phyloP scores from a whole-genome alignment of 2,797 vertebrate genomes.

The Arrhamphus sclerolepis region DNA sequence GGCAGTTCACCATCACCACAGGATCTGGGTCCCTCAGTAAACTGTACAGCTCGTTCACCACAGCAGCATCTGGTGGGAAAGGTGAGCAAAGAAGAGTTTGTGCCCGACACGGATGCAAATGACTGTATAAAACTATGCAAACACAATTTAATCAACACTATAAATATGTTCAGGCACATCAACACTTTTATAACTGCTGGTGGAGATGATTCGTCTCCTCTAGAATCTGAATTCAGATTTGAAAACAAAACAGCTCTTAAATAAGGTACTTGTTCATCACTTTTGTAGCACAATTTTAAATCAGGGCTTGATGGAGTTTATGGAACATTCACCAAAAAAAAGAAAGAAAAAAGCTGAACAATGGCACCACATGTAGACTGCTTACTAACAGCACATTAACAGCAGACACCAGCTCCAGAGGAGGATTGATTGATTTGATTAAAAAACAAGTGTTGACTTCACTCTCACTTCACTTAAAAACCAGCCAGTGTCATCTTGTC shows the following conservation, averaged over 20 bases:
- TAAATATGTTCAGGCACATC: too few relatives aligned
- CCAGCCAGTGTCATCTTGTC: too few relatives aligned
- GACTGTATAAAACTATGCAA: too few relatives aligned
- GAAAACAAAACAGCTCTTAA: background rate
- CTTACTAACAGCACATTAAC: too few relatives aligned
- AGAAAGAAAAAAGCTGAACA: too few relatives aligned
- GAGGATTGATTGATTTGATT: too few relatives aligned
- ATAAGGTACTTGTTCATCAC: background rate
- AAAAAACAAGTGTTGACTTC: too few relatives aligned
- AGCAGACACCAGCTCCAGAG: too few relatives aligned
- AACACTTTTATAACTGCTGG: background rate
- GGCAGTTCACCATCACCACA: conserved; percentile 95
- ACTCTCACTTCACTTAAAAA: too few relatives aligned
- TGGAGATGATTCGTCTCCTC: background rate
- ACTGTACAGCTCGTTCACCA: conserved; percentile 94
- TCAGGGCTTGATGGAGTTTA: too few relatives aligned
- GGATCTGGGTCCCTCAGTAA: conserved; percentile 93
- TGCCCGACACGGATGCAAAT: background rate
- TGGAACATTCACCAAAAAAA: too few relatives aligned
- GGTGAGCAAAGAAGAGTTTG: background rate
- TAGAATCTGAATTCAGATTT: background rate
- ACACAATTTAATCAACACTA: background rate
- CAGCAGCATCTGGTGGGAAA: conserved; percentile 77
- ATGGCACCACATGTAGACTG: too few relatives aligned
- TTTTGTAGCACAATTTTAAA: background rate